These are phyloP conservation scores for Ennomos quercinarius DNA, from an alignment of 2,888 invertebrate species.

Conservation along the genomic window DNA sequence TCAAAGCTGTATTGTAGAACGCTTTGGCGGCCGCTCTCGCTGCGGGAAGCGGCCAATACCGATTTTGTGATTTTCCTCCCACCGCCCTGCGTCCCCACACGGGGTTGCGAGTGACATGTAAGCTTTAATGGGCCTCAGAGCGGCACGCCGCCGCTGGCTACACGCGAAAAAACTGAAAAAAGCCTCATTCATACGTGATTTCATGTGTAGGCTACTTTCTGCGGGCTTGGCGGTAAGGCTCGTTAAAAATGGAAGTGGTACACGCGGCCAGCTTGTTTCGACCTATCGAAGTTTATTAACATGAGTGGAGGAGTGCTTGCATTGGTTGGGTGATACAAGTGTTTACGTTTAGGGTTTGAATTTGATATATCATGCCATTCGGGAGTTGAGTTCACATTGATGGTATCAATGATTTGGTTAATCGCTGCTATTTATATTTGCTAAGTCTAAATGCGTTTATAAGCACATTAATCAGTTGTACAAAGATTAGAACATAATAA, in stretches of 20 bases:
- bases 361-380: slow-evolving; percentile 34
- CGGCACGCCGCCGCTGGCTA: slow-evolving; percentile 76
- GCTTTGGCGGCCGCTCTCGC: slow-evolving; percentile 67
- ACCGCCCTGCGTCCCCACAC: slow-evolving; percentile 44
- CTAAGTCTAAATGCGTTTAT: neutral
- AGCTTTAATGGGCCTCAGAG: slow-evolving; percentile 82
- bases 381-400: neutral
- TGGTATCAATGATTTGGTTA: too few relatives aligned
- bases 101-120: slow-evolving; percentile 77
- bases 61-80: slow-evolving; percentile 79
- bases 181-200: slow-evolving; percentile 84
- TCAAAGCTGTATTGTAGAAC: slow-evolving; percentile 82
- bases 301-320: slow-evolving; percentile 57
- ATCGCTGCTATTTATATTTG: neutral
- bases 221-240: slow-evolving; percentile 77
- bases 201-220: slow-evolving; percentile 84
- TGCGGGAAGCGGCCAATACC: slow-evolving; percentile 79
- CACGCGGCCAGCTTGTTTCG: slow-evolving; percentile 78
- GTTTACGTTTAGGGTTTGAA: slow-evolving; percentile 52
- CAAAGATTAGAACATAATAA: too few relatives aligned
- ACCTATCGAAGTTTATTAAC: slow-evolving; percentile 81
- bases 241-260: slow-evolving; percentile 83
- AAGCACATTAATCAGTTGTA: too few relatives aligned
- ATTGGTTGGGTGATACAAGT: slow-evolving; percentile 61
- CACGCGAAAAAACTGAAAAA: slow-evolving; percentile 83